Conservation (phyloP, 1,140 invertebrate species). For the Chrysomallon squamiferum region DNA sequence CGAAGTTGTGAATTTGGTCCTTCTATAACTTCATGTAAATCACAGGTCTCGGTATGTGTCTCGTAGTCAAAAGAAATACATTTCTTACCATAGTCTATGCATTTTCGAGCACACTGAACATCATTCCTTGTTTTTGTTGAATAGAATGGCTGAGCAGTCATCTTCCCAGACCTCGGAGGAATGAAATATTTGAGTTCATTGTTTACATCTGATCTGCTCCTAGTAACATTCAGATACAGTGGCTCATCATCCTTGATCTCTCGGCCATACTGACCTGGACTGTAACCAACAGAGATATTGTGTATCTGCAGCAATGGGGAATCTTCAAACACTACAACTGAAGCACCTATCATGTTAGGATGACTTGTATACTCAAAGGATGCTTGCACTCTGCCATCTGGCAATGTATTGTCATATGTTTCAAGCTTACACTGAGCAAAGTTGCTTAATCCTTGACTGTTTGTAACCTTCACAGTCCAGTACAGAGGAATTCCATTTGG, state of each 20-base stretch:
- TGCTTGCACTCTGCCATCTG: slow-evolving; percentile 25
- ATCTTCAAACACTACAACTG: slow-evolving; percentile 16
- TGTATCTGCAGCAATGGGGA: slow-evolving; percentile 6
- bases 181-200: slow-evolving; percentile 12
- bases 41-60: too few relatives aligned
- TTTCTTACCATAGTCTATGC: too few relatives aligned
- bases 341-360: not conserved
- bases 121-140: too few relatives aligned
- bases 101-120: too few relatives aligned
- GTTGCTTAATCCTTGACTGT: slow-evolving; percentile 22
- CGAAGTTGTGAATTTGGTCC: too few relatives aligned
- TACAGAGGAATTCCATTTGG: slow-evolving; percentile 32
- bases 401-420: slow-evolving; percentile 33
- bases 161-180: slow-evolving; percentile 10
- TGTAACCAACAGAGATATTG: slow-evolving; percentile 14
- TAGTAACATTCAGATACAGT: slow-evolving; percentile 12
- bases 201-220: slow-evolving; percentile 2
- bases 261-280: slow-evolving; percentile 9
- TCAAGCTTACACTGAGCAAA: slow-evolving; percentile 15
- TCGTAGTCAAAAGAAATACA: too few relatives aligned
- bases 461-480: slow-evolving; percentile 32
- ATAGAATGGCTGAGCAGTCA: slow-evolving; percentile 4
- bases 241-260: slow-evolving; percentile 6
- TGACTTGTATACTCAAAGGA: slow-evolving; percentile 7
- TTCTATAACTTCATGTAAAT: too few relatives aligned